Conservation (phyloP, 1,140 invertebrate genomes). For the Delia radicum region DNA sequence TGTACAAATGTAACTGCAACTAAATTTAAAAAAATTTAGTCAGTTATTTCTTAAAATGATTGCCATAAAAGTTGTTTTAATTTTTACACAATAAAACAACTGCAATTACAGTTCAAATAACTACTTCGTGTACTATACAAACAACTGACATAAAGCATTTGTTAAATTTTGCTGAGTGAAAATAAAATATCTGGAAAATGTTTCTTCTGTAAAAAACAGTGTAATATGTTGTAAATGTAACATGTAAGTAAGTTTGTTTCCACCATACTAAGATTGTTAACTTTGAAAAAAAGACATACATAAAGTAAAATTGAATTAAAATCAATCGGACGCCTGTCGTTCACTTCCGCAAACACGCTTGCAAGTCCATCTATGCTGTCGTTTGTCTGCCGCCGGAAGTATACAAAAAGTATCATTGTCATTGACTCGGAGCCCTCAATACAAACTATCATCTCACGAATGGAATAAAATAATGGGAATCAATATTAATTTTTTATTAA, state of each 20-base stretch:
- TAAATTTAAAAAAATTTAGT: too few species aligned
- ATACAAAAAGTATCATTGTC: not conserved
- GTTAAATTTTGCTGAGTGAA: too few species aligned
- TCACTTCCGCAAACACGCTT: constrained; percentile 31
- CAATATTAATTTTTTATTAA: constrained; percentile 7
- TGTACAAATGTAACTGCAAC: too few species aligned
- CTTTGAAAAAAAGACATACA: constrained; percentile 30
- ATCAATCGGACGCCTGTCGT: constrained; percentile 56
- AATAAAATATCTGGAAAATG: not conserved
- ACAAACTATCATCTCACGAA: not conserved
- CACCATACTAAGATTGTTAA: too few species aligned
- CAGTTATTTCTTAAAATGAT: too few species aligned
- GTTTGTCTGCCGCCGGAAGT: not conserved
- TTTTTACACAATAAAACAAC: too few species aligned
- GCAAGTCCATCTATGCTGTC: not conserved
- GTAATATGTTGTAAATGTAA: not conserved
- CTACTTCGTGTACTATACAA: too few species aligned
- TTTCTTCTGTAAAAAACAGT: not conserved
- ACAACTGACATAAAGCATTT: too few species aligned
- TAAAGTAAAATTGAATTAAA: constrained; percentile 53
- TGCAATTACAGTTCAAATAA: too few species aligned
- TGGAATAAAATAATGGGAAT: constrained; percentile 15
- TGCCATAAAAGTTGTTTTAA: too few species aligned
- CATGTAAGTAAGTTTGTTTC: too few species aligned
- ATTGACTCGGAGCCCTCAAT: not conserved